These are phyloP conservation scores for Toxostoma redivivum DNA, from an alignment of 2,113 vertebrate species.

Conservation along the genomic window DNA sequence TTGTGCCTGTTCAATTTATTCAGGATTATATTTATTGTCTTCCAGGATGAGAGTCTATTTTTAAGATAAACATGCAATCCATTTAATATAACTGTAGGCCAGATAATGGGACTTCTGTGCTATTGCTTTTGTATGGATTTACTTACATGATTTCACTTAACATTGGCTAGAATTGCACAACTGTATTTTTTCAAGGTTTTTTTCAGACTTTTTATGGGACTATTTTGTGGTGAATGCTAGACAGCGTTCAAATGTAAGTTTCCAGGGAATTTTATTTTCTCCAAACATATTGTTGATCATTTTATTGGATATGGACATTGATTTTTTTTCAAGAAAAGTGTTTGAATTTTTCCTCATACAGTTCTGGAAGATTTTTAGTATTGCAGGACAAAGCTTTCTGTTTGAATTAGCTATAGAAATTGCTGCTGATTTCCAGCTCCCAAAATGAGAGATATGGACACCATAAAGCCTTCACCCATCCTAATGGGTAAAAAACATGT, in stretches of 20 bases:
- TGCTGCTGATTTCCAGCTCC: neutral
- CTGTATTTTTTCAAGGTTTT: neutral
- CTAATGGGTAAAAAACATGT: neutral
- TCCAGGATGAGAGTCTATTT: neutral
- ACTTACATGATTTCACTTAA: neutral
- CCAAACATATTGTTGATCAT: neutral
- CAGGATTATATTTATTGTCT: neutral
- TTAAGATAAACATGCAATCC: neutral
- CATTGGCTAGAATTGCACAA: neutral
- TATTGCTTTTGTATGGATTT: neutral
- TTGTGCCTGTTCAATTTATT: neutral
- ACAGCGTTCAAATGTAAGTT: neutral
- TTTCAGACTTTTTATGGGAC: neutral
- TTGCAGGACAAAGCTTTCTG: neutral
- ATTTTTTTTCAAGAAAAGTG: neutral
- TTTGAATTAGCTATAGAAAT: neutral
- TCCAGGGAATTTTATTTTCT: neutral
- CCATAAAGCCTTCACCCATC: neutral
- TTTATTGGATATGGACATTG: neutral
- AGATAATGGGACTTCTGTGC: neutral
- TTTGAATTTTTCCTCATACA: neutral
- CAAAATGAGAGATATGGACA: neutral
- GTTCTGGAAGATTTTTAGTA: neutral
- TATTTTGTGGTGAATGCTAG: neutral
- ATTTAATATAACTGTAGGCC: neutral